Base-by-base conservation (phyloP, 1,140 invertebrate genomes). In the Conopomorpha cramerella region DNA sequence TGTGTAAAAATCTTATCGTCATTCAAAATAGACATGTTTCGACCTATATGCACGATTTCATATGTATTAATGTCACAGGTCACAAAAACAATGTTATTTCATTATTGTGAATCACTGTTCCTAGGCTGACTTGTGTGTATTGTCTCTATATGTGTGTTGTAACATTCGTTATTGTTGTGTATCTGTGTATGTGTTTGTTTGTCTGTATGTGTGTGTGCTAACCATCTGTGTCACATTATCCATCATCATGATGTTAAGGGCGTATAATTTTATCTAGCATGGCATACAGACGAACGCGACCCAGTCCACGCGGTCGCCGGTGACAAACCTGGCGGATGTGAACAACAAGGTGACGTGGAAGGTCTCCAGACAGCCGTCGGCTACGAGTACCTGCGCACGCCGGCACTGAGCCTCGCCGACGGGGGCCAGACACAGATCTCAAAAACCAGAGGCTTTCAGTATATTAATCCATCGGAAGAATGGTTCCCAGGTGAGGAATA, bases 391-490 rank as follows among this genome's bases (percentile, higher is more conserved):
- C 70, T 94, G n/a, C 78, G 88, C 8, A 90, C 87, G 0, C 79
- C 80, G 15, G 80, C 87, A 0, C 61, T 87, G 8, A 78, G 80
- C 2, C 41, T 88, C 1, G 78, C 84, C 44, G 89, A 92, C 55
- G 87, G 86, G 25, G 87, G 86, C 1, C 78, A 84, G 37, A 66
- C 83, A 6, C 78, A 83, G 25, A 82, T 87, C 34, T 81, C 84
- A 53, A 76, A 85, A 52, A 88, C 91, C 54, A 83, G 85, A 46
- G 90, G 90, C 4, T 93, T 92, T 66, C 86, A 91, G 53, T 82
- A 87, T 53, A 77, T 96, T n/a, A 90, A 93, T 72, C 92, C 93
- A 8, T 89, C 86, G 0, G 89, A 95, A 47, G 83, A 88, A 33
- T 90, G 87, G 85, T 96, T 92, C 62, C 90, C 91, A 62, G 92